phyloP scores from a whole-genome alignment of 2,113 vertebrate genomes.

The Sarotherodon lohbergeri region DNA sequence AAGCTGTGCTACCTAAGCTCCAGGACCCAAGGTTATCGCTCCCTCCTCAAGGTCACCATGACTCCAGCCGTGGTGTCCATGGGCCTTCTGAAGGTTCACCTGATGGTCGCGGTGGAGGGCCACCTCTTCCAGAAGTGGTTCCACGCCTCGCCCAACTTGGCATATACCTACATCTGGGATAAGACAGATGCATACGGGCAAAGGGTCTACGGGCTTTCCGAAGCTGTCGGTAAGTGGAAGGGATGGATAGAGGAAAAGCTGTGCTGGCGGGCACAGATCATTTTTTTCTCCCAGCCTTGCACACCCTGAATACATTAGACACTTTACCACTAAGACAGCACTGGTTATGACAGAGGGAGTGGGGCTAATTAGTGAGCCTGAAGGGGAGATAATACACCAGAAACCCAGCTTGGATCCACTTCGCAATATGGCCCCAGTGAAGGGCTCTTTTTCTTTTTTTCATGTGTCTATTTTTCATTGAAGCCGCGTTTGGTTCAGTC shows the following conservation, averaged over 20 bases:
- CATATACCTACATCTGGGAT: slow-evolving; percentile 98
- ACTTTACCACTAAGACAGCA: slow-evolving; percentile 15
- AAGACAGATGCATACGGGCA: slow-evolving; percentile 97
- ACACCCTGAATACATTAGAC: slow-evolving; percentile 17
- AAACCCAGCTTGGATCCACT: slow-evolving; percentile 34
- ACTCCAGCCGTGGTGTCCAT: slow-evolving; percentile 91
- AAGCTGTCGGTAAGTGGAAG: slow-evolving; percentile 89
- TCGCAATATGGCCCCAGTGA: slow-evolving; percentile 29
- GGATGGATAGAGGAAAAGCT: background rate
- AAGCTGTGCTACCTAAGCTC: slow-evolving; percentile 96
- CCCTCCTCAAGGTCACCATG: slow-evolving; percentile 96
- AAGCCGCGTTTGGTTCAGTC: slow-evolving; percentile 46
- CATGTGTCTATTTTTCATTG: slow-evolving; percentile 56
- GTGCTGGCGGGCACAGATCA: background rate
- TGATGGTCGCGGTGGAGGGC: slow-evolving; percentile 97
- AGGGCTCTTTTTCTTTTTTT: slow-evolving; percentile 10
- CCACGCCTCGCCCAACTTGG: slow-evolving; percentile 93
- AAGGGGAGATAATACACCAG: slow-evolving; percentile 48
- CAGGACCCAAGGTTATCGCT: slow-evolving; percentile 89
- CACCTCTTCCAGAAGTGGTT: slow-evolving; percentile 98
- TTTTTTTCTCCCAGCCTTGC: background rate
- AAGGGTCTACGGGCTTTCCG: slow-evolving; percentile 90
- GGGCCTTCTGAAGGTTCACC: slow-evolving; percentile 93
- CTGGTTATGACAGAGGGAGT: slow-evolving; percentile 33
- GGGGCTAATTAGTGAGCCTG: slow-evolving; percentile 52